Evolutionary conservation across 2,888 invertebrate species (phyloP).

Genomic region (Oscheius myriophilus): DNA sequence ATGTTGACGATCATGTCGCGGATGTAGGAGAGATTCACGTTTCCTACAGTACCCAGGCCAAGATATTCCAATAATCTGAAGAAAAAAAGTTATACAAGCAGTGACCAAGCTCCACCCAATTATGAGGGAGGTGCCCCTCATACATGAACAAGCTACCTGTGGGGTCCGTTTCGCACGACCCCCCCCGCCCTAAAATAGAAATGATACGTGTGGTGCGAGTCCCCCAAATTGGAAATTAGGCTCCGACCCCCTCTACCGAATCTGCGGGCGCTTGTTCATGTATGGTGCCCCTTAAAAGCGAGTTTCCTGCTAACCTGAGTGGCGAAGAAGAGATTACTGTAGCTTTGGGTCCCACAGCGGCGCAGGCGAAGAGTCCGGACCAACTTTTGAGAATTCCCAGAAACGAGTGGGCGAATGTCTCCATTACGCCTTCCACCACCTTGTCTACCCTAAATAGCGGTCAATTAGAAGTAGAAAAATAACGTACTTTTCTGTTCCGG

Average conservation of each 20-base stretch:
- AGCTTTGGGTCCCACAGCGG: slow-evolving; percentile 50
- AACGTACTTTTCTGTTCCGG: slow-evolving; percentile 11
- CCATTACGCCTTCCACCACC: slow-evolving; percentile 40
- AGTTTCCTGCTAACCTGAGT: slow-evolving; percentile 33
- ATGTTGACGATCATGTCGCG: slow-evolving; percentile 62
- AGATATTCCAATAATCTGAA: slow-evolving; percentile 55
- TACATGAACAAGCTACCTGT: too few species aligned
- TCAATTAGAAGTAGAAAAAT: neutral
- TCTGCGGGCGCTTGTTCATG: too few species aligned
- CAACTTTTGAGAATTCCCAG: slow-evolving; percentile 57
- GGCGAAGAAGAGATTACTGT: slow-evolving; percentile 56
- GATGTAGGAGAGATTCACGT: slow-evolving; percentile 53
- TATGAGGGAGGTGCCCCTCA: too few species aligned
- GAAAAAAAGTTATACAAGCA: too few species aligned
- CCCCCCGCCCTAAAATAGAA: too few species aligned
- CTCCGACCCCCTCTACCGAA: too few species aligned
- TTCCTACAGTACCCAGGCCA: slow-evolving; percentile 54
- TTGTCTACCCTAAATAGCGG: slow-evolving; percentile 21
- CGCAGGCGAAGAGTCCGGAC: slow-evolving; percentile 78
- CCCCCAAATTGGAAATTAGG: too few species aligned
- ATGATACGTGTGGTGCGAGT: too few species aligned
- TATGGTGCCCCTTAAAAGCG: too few species aligned
- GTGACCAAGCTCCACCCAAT: too few species aligned
- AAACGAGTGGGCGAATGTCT: slow-evolving; percentile 50
- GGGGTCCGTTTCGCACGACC: too few species aligned